phyloP scores from a whole-genome alignment of 2,113 vertebrate species.

The Desmodus rotundus region DNA sequence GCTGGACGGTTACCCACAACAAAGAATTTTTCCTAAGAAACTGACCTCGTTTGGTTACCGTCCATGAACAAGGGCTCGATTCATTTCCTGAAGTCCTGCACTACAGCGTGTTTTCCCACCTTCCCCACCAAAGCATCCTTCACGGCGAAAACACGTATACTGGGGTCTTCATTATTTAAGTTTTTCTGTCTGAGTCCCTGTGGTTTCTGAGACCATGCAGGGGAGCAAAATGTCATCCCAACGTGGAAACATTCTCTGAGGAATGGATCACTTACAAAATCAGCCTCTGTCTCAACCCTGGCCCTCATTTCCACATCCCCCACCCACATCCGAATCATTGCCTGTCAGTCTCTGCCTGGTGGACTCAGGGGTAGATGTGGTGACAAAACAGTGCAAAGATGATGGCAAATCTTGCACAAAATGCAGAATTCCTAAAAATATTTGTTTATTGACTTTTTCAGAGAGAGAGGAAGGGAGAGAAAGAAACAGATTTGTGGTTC shows the following conservation, averaged over 20 bases:
- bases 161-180: background rate
- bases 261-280: background rate
- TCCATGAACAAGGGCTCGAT: background rate
- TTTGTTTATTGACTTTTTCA: no score
- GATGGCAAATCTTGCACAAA: background rate
- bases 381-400: background rate
- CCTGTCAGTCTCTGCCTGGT: background rate
- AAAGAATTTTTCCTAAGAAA: background rate
- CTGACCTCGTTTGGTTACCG: background rate
- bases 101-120: background rate
- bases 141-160: background rate
- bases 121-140: background rate
- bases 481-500: no score
- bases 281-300: background rate
- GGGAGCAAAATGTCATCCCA: background rate
- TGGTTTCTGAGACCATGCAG: background rate
- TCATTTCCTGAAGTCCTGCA: background rate
- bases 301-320: background rate
- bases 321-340: background rate
- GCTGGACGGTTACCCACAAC: background rate
- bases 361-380: background rate
- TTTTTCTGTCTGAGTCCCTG: background rate
- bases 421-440: background rate
- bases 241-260: background rate
- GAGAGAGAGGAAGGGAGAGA: no score